Conservation (phyloP, 2,797 vertebrate genomes). For the Chiroxiphia lanceolata region DNA sequence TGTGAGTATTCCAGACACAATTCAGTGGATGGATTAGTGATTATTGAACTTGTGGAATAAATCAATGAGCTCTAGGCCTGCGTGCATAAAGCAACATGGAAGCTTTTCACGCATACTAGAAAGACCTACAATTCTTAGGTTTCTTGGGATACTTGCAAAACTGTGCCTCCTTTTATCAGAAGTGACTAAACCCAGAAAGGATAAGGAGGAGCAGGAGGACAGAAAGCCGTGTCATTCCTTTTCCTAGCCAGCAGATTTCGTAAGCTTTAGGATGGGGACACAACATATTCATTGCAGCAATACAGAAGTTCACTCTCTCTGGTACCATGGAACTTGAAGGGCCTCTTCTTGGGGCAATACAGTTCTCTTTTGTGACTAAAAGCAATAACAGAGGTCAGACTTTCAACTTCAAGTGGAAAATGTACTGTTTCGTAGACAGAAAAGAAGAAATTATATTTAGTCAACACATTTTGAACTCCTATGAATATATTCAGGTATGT, state of each 20-base stretch:
- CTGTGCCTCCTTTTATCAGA: not conserved
- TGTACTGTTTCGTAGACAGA: not conserved
- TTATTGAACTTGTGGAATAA: not conserved
- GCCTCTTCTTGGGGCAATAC: not conserved
- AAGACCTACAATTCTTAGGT: not conserved
- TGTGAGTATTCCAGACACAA: not conserved
- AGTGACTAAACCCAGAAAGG: not conserved
- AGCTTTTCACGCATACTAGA: not conserved
- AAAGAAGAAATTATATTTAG: not conserved
- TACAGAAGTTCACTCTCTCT: not conserved
- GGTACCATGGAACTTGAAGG: not conserved
- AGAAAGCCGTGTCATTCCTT: not conserved
- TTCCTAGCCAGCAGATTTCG: not conserved
- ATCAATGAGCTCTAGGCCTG: slow-evolving; percentile 33
- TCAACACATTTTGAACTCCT: not conserved
- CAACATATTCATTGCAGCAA: not conserved
- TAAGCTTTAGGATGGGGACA: not conserved
- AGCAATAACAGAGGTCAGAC: not conserved
- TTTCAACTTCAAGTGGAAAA: not conserved
- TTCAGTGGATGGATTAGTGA: not conserved
- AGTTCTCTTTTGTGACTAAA: not conserved
- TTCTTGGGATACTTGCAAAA: not conserved
- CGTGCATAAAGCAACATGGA: not conserved
- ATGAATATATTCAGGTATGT: not conserved
- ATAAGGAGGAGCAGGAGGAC: not conserved